Conservation (phyloP, 2,888 invertebrate species). For the Sinotaia quadrata region DNA sequence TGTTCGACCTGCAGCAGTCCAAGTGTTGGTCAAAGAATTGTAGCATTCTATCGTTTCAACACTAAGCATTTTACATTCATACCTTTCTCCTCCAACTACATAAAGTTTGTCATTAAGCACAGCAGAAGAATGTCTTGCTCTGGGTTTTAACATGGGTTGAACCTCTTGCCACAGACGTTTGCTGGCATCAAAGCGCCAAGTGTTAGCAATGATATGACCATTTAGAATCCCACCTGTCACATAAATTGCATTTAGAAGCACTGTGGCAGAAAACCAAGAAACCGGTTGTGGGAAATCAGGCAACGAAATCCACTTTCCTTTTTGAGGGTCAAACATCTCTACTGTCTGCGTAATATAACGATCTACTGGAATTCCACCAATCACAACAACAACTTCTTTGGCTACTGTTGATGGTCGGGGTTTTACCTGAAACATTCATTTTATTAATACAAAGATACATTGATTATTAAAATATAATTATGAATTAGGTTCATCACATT, state of each 20-base stretch:
- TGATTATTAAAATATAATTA: too few relatives aligned
- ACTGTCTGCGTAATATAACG: constrained; percentile 60
- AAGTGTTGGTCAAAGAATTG: constrained; percentile 56
- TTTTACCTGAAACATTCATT: too few relatives aligned
- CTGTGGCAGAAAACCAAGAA: constrained; percentile 64
- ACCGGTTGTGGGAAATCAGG: constrained; percentile 64
- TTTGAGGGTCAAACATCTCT: constrained; percentile 69
- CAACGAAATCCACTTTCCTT: constrained; percentile 66
- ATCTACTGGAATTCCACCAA: constrained; percentile 56
- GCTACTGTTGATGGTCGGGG: constrained; percentile 71
- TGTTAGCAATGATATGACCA: constrained; percentile 60
- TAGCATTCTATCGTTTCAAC: constrained; percentile 69
- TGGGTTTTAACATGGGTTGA: constrained; percentile 61
- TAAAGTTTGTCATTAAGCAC: constrained; percentile 62
- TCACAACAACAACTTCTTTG: constrained; percentile 68
- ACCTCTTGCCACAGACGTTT: constrained; percentile 64
- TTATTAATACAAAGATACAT: too few relatives aligned
- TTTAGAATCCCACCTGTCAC: constrained; percentile 69
- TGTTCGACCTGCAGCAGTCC: constrained; percentile 65
- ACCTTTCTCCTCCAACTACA: constrained; percentile 66
- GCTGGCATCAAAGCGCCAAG: constrained; percentile 68
- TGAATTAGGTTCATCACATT: too few relatives aligned
- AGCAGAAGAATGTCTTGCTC: constrained; percentile 68
- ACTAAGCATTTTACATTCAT: constrained; percentile 48
- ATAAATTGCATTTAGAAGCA: constrained; percentile 63